These are phyloP conservation scores for Drosophila mimetica DNA, from an alignment of 2,888 invertebrate genomes.

Conservation along the genomic window DNA sequence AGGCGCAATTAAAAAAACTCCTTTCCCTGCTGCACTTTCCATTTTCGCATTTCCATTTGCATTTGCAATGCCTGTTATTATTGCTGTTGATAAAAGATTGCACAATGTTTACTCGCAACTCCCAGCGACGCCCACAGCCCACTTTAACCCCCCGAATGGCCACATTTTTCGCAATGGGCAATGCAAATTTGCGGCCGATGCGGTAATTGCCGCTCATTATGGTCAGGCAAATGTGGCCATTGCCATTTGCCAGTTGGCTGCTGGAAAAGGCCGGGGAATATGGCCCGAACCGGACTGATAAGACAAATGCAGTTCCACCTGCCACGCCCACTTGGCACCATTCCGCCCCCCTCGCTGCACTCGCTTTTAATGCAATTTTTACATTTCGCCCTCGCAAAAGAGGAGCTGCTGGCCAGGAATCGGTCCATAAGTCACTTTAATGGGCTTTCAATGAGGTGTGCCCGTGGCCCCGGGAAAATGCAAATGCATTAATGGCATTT, in stretches of 20 bases:
- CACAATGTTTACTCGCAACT: constrained; percentile 61
- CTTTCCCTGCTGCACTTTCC: constrained; percentile 24
- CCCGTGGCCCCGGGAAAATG: constrained; percentile 55
- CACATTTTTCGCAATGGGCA: constrained; percentile 74
- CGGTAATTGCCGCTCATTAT: constrained; percentile 78
- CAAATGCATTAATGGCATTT: constrained; percentile 79
- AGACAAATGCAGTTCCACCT: constrained; percentile 68
- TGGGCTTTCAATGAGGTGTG: constrained; percentile 78
- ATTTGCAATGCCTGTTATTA: constrained; percentile 58
- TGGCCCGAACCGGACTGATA: constrained; percentile 59
- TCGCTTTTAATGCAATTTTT: constrained; percentile 76
- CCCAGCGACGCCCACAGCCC: constrained; percentile 3
- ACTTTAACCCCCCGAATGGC: constrained; percentile 33
- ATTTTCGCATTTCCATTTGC: constrained; percentile 45
- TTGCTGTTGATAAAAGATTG: constrained; percentile 74
- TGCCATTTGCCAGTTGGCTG: constrained; percentile 38
- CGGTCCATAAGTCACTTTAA: constrained; percentile 76
- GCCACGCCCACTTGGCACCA: constrained; percentile 21
- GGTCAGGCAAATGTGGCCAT: constrained; percentile 73
- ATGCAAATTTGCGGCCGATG: constrained; percentile 77
- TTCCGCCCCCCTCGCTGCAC: constrained; percentile 30
- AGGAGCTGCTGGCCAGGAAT: constrained; percentile 29
- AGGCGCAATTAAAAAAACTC: constrained; percentile 68
- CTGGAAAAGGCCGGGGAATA: constrained; percentile 2
- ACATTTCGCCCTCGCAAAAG: constrained; percentile 41